Evolutionary conservation across 2,888 invertebrate genomes (phyloP).

Genomic region (Petrolisthes manimaculis): DNA sequence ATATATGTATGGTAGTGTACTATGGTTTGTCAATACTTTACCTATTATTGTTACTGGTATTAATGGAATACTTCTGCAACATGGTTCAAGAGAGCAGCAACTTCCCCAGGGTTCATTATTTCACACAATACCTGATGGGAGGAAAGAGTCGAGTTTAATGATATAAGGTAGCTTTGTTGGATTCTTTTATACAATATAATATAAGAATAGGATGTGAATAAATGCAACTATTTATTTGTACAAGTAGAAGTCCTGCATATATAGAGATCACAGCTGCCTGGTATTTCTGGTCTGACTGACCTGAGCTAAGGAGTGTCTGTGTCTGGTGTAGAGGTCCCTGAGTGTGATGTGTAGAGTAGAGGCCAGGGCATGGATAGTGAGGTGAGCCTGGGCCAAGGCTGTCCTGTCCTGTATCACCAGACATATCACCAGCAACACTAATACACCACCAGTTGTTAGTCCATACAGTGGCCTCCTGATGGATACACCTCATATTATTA

Average conservation of each 20-base stretch:
- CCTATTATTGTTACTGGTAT: constrained; percentile 26
- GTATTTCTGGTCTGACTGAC: constrained; percentile 18
- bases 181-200: background rate
- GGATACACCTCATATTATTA: constrained; percentile 31
- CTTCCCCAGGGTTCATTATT: constrained; percentile 43
- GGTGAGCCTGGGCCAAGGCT: constrained; percentile 40
- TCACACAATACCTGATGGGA: constrained; percentile 32
- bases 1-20: no score
- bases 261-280: background rate
- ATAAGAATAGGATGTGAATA: background rate
- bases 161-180: background rate
- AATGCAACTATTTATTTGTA: no score
- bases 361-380: constrained; percentile 40
- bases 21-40: background rate
- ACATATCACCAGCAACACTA: constrained; percentile 45
- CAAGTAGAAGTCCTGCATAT: background rate
- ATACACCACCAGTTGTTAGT: constrained; percentile 30
- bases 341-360: constrained; percentile 25
- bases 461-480: constrained; percentile 35
- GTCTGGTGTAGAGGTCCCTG: constrained; percentile 43
- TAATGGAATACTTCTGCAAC: constrained; percentile 42
- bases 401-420: constrained; percentile 25
- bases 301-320: constrained; percentile 50
- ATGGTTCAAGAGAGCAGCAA: constrained; percentile 39
- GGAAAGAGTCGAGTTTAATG: background rate